A percentile compares a stretch with the other conserved stretches of the same genome.
Evolutionary conservation across 2,797 vertebrate genomes (phyloP).

Genomic region (Myotis daubentonii): DNA sequence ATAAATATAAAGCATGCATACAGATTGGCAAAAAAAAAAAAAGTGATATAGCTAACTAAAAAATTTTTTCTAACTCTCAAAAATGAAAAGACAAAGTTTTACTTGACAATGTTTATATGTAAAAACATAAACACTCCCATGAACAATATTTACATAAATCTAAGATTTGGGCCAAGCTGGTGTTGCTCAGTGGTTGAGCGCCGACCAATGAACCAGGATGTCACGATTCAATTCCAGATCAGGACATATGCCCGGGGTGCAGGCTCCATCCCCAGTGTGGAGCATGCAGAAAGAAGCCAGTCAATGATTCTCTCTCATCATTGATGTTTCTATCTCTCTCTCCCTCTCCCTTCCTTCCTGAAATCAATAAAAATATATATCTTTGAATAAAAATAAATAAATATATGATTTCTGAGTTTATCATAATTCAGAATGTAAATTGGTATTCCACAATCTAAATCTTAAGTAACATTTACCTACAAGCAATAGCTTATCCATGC

Average conservation of each 20-base stretch:
- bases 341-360: no score
- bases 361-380: no score
- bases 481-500: conserved; percentile 26
- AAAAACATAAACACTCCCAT: background rate
- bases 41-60: conserved; percentile 5
- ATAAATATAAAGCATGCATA: background rate
- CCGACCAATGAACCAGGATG: no score
- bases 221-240: no score
- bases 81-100: conserved; percentile 13
- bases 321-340: no score
- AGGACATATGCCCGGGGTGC: no score
- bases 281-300: no score
- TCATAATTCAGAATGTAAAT: conserved; percentile 25
- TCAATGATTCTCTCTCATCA: no score
- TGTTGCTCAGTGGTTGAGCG: no score
- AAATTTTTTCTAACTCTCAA: background rate
- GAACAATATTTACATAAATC: conserved; percentile 15
- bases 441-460: conserved; percentile 19
- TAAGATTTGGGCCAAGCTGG: background rate
- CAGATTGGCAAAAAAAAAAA: background rate
- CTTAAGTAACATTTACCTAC: conserved; percentile 49
- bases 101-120: background rate
- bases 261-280: no score
- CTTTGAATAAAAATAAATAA: no score
- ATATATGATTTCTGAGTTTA: conserved; percentile 1